Base-by-base conservation (phyloP, 2,888 invertebrate genomes). In the Sinopyrophorus schimmeli region DNA sequence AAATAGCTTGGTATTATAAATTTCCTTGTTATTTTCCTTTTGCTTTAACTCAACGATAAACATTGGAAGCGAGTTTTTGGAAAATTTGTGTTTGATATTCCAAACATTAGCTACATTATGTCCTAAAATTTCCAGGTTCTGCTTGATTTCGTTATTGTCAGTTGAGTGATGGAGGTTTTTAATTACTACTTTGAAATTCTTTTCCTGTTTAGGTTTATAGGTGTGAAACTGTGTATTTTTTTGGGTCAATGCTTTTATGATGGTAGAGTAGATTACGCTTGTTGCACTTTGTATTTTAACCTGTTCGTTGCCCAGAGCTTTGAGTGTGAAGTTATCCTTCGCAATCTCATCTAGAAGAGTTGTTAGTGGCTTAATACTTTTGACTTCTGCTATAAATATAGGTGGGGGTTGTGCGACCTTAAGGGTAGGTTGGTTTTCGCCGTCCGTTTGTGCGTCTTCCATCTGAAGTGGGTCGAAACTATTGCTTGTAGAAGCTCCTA, bases 11-110 rank as follows among this genome's bases (percentile, higher is more conserved):
- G 12, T 11, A 3, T 40, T 30, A 16, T 30, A 40, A 7, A 40
- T 40, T 10, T 40, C 40, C 30, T 40, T 40, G 21, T 38, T 38
- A 12, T 40, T 38, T 14, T 38, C 24, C 5, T 9, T 15, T 14
- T 11, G 11, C 14, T 28, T 30, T 30, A 31, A 14, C 1, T 40
- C 28, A 12, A 40, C 31, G 3, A 27, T 24, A 6, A 40, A 40
- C 30, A 40, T 2, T 28, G 40, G 20, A 6, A 40, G 40, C n/a
- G 21, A 18, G 12, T 38, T 2, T 17, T 38, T 38, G 7, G 30
- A 27, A 12, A n/a, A 12, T 26, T 17, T 17, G 9, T 38, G 38
- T 2, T 12, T 26, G 7, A 38, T 38, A 26, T 38, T 38, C 15
- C 11, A 11, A 7, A 10, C 26, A 26, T 26, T 26, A 4, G 18